Percentiles rank a stretch among this genome's conserved stretches.
Evolutionary conservation across 2,113 vertebrate genomes (phyloP).

Genomic region (Pristiophorus japonicus): DNA sequence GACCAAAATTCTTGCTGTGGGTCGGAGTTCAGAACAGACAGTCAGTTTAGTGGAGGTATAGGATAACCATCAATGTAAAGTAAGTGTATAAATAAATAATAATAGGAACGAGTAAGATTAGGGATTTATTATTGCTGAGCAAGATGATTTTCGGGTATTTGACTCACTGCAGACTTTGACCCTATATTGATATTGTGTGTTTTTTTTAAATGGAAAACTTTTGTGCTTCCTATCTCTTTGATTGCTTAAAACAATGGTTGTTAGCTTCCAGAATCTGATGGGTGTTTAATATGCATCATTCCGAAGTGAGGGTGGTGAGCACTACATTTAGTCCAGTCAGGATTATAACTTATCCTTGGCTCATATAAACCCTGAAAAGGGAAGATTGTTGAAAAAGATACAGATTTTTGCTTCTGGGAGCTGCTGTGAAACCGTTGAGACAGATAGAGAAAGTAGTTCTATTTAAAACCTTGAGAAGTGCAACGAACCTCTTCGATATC

Average conservation of each 20-base stretch:
- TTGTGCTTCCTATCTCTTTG: background rate
- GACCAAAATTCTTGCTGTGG: no score
- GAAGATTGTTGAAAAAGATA: background rate
- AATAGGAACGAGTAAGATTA: no score
- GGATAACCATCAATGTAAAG: no score
- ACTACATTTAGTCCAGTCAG: background rate
- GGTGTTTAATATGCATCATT: background rate
- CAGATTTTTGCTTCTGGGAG: background rate
- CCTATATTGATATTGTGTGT: background rate
- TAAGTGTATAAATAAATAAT: no score
- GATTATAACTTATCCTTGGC: background rate
- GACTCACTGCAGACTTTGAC: background rate
- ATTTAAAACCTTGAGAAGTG: background rate
- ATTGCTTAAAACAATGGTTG: background rate
- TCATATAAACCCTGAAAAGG: background rate
- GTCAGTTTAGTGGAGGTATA: no score
- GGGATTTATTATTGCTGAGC: background rate
- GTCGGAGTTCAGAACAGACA: no score
- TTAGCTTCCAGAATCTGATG: background rate
- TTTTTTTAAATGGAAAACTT: background rate
- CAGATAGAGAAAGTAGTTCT: background rate
- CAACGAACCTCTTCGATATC: background rate
- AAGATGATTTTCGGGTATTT: background rate
- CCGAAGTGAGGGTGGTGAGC: background rate
- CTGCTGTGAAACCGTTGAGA: background rate